Evolutionary conservation across 2,888 invertebrate genomes (phyloP).

Genomic region (Apotomis betuletana): DNA sequence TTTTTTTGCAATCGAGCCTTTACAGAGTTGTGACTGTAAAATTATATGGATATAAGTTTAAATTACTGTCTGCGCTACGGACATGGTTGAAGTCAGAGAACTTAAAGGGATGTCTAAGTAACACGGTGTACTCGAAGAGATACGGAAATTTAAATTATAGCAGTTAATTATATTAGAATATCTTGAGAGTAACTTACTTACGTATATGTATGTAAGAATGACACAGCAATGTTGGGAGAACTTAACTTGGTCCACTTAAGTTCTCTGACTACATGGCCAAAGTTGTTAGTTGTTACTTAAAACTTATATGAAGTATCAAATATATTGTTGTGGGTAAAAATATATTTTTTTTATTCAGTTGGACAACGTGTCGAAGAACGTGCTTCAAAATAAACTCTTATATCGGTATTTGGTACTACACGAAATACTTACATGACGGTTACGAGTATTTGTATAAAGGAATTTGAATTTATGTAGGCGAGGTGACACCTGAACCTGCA

Average conservation of each 20-base stretch:
- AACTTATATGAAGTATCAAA: conserved; percentile 49
- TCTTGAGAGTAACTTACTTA: too few species aligned
- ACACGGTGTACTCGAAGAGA: too few species aligned
- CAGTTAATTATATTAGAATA: too few species aligned
- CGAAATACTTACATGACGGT: background rate
- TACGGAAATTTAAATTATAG: too few species aligned
- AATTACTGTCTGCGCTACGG: conserved; percentile 11
- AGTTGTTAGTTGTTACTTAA: conserved; percentile 20
- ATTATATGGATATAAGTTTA: conserved; percentile 42
- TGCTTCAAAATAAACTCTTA: conserved; percentile 5
- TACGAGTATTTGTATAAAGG: too few species aligned
- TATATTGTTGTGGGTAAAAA: conserved; percentile 66
- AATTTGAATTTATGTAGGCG: too few species aligned
- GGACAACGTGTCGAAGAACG: conserved; percentile 47
- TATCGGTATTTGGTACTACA: background rate
- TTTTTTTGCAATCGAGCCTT: conserved; percentile 46
- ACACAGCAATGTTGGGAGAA: too few species aligned
- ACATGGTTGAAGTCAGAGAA: conserved; percentile 35
- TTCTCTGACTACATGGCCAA: background rate
- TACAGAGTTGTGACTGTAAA: conserved; percentile 55
- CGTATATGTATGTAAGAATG: too few species aligned
- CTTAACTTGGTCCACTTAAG: background rate
- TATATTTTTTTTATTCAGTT: conserved; percentile 72
- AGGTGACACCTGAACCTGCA: too few species aligned
- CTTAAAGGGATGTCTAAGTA: background rate